phyloP scores from a whole-genome alignment of 2,888 invertebrate genomes.

The Agrilus cyanescens region DNA sequence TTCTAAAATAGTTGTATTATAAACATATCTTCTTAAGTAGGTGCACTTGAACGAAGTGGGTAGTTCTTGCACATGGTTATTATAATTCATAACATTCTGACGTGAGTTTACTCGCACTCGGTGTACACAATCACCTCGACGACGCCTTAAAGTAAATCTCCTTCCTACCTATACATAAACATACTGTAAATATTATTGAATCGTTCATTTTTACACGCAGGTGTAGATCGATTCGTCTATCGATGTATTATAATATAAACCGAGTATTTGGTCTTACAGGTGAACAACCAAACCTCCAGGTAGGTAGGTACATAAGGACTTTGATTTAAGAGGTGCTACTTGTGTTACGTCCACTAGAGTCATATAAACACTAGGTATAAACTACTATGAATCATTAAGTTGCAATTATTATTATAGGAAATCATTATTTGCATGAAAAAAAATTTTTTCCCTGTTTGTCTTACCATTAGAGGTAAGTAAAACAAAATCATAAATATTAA shows the following conservation, averaged over 20 bases:
- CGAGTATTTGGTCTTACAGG: too few relatives aligned
- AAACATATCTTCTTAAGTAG: slow-evolving; percentile 25
- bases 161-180: slow-evolving; percentile 5
- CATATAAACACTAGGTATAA: too few relatives aligned
- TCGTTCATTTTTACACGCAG: too few relatives aligned
- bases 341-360: too few relatives aligned
- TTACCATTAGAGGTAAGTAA: not conserved
- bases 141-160: slow-evolving; percentile 12
- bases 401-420: not conserved
- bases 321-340: too few relatives aligned
- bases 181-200: too few relatives aligned
- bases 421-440: not conserved
- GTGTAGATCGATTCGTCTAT: too few relatives aligned
- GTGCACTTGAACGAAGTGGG: slow-evolving; percentile 22
- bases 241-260: too few relatives aligned
- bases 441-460: slow-evolving; percentile 1
- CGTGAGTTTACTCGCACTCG: slow-evolving; percentile 13
- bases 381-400: too few relatives aligned
- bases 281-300: too few relatives aligned
- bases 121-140: slow-evolving; percentile 14
- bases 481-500: too few relatives aligned
- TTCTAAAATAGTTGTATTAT: slow-evolving; percentile 24
- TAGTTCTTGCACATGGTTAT: slow-evolving; percentile 22
- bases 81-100: slow-evolving; percentile 20
- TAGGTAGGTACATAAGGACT: too few relatives aligned